Evolutionary conservation across 2,888 invertebrate species (phyloP).

Genomic region (Venustoraphidia nigricollis): DNA sequence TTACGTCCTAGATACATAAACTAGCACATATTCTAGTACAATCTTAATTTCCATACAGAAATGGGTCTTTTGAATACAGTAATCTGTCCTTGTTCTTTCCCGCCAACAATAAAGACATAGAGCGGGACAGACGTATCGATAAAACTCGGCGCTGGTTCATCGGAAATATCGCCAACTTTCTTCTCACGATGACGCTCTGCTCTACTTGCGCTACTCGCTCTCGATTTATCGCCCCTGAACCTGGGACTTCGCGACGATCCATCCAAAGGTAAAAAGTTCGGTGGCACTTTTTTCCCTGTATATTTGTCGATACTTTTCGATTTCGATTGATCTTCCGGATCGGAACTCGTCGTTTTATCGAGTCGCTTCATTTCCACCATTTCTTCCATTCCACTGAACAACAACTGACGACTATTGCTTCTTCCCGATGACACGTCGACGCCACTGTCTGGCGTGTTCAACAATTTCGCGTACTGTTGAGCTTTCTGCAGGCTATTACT

Average conservation of each 20-base stretch:
- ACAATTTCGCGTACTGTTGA: constrained; percentile 25
- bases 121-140: constrained; percentile 34
- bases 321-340: constrained; percentile 10
- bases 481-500: constrained; percentile 11
- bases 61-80: constrained; percentile 62
- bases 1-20: no score
- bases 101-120: constrained; percentile 58
- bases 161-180: constrained; percentile 16
- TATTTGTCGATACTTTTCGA: constrained; percentile 3
- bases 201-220: constrained; percentile 41
- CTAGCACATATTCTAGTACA: constrained; percentile 21
- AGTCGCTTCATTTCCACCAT: constrained; percentile 29
- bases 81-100: constrained; percentile 62
- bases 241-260: constrained; percentile 23
- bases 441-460: constrained; percentile 49
- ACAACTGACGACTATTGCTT: constrained; percentile 17
- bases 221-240: constrained; percentile 18
- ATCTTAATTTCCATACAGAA: constrained; percentile 61
- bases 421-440: constrained; percentile 32
- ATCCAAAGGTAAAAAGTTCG: constrained; percentile 31
- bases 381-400: constrained; percentile 19
- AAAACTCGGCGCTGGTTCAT: constrained; percentile 18
- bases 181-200: constrained; percentile 29
- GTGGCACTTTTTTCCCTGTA: constrained; percentile 24
- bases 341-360: constrained; percentile 12